Evolutionary conservation across 2,888 invertebrate genomes (phyloP), one percentile per base, ranked within the genome.

Genomic region (Sesia bembeciformis): DNA sequence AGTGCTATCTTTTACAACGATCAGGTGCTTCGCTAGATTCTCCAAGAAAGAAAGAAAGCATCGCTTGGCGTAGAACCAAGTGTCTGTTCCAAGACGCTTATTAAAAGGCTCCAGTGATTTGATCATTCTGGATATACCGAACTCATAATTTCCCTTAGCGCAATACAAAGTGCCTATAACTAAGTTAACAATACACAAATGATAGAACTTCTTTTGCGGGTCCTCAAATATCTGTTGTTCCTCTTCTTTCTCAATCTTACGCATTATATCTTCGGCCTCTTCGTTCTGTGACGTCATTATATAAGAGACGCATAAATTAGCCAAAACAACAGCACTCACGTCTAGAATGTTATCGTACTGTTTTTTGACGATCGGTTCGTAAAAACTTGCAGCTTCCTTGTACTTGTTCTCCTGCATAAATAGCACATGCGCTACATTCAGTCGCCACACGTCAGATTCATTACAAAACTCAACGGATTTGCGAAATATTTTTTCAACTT

Each of bases 321-420:
- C 99, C 71, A 99, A 90, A 49, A 99, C 98, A 43, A 99, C 97
- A n/a, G 99, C 98, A 71, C 98, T 97, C 6, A 99, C 95, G 64
- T 95, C 94, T 78, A 99, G 90, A 70, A 99, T 96, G 93, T 96
- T 96, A 60, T 97, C 96, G 68, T 95, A 97, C 81, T 96, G 96
- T 75, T 98, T 98, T 66, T 97, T 96, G 0, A 99, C 98, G 56
- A 99, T 95, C 0, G 98, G 98, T 72, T 99, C 99, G 78, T 99
- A 99, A 84, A 99, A 99, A 51, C 96, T 97, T 0, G 98, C 96
- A 0, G 99, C 97, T 85, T 99, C 98, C 75, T 98, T 98, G 78
- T 98, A 99, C 80, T 99, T 99, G 74, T 96, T 97, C 75, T 98
- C 98, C 84, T 99, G 98, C 99, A 99, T 99, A 77, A 99, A 99